These are phyloP conservation scores for Aphelenchoides besseyi DNA, from an alignment of 1,140 invertebrate genomes.

Conservation along the genomic window DNA sequence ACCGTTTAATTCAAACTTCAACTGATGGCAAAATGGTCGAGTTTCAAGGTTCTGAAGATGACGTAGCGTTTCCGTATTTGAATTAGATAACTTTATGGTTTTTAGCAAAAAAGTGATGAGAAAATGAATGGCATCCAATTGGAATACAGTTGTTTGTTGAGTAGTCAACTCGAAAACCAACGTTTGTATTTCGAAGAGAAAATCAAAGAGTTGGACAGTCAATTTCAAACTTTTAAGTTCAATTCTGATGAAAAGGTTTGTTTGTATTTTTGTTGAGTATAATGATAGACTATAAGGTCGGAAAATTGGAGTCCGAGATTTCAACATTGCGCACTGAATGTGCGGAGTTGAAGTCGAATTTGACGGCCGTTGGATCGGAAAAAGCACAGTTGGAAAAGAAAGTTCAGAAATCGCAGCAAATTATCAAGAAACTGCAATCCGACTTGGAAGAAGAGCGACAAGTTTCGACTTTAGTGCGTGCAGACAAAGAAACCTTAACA, in stretches of 20 bases:
- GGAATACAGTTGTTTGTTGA: slow-evolving; percentile 90
- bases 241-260: slow-evolving; percentile 62
- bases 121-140: slow-evolving; percentile 87
- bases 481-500: slow-evolving; percentile 77
- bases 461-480: slow-evolving; percentile 73
- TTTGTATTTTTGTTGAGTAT: slow-evolving; percentile 13
- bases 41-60: slow-evolving; percentile 45
- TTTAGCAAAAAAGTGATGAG: slow-evolving; percentile 70
- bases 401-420: slow-evolving; percentile 69
- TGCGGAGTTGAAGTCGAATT: slow-evolving; percentile 27
- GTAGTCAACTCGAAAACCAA: slow-evolving; percentile 90
- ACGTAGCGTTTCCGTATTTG: background rate
- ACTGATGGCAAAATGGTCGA: slow-evolving; percentile 90
- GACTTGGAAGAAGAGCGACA: slow-evolving; percentile 77
- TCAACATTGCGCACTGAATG: slow-evolving; percentile 30
- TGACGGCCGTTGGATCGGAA: slow-evolving; percentile 45
- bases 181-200: slow-evolving; percentile 84
- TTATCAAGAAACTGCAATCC: slow-evolving; percentile 66
- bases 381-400: slow-evolving; percentile 62
- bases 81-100: background rate
- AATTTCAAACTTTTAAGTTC: slow-evolving; percentile 64
- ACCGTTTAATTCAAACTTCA: slow-evolving; percentile 50
- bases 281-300: slow-evolving; percentile 19
- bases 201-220: slow-evolving; percentile 69
- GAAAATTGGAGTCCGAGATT: slow-evolving; percentile 30